Evolutionary conservation across 2,113 vertebrate species (phyloP).

Genomic region (Callithrix jacchus): DNA sequence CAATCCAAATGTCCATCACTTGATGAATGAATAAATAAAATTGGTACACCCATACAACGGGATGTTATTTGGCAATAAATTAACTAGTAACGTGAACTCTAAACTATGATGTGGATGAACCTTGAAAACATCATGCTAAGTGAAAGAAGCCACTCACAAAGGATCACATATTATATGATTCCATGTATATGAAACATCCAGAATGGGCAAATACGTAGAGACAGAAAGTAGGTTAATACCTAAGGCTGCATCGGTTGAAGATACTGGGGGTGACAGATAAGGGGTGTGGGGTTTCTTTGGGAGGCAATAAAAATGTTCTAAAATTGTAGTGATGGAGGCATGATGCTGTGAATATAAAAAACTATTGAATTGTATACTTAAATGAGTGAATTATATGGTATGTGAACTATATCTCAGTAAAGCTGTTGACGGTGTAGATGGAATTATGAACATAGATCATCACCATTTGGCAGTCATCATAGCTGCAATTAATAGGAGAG

Average conservation of each 20-base stretch:
- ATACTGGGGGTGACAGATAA: neutral
- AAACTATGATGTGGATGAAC: neutral
- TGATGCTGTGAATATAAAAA: neutral
- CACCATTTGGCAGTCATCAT: neutral
- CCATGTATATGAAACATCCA: neutral
- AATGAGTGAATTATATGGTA: neutral
- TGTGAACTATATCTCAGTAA: neutral
- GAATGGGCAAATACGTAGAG: neutral
- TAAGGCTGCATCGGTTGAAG: neutral
- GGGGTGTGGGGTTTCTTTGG: neutral
- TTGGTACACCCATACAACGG: neutral
- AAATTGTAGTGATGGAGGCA: neutral
- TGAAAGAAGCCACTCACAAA: neutral
- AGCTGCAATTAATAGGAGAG: neutral
- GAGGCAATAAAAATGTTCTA: neutral
- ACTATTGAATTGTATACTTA: neutral
- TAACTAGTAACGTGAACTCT: neutral
- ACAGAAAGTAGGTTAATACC: neutral
- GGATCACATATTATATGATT: neutral
- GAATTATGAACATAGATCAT: neutral
- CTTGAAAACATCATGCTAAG: neutral
- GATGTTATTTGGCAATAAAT: neutral
- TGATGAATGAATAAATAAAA: neutral
- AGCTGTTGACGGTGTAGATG: neutral
- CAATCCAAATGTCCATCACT: neutral